These are phyloP conservation scores for Ophion costatus DNA, from an alignment of 2,888 invertebrate species.

Conservation along the genomic window DNA sequence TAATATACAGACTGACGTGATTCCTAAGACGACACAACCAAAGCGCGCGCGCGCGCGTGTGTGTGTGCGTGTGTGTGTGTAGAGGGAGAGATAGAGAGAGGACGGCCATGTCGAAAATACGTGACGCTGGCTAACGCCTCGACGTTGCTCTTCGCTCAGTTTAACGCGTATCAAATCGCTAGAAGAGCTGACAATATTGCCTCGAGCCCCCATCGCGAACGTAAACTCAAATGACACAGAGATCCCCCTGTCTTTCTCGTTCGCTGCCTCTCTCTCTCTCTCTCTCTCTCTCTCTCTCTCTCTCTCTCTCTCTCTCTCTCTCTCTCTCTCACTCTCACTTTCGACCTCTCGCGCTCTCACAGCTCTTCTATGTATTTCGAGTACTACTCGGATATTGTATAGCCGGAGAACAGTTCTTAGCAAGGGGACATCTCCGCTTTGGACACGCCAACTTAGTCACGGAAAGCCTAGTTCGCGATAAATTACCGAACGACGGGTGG, in stretches of 20 bases:
- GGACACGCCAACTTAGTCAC: conserved; percentile 80
- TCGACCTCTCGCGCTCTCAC: conserved; percentile 29
- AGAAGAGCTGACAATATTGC: conserved; percentile 79
- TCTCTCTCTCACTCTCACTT: conserved; percentile 36
- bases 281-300: conserved; percentile 24
- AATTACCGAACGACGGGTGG: conserved; percentile 73
- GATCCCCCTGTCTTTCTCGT: conserved; percentile 45
- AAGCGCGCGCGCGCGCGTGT: too few species aligned
- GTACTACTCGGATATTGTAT: conserved; percentile 77
- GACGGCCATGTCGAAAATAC: neutral
- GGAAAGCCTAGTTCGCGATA: conserved; percentile 76
- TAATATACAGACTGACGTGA: too few species aligned
- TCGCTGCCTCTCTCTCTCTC: conserved; percentile 33
- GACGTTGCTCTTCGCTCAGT: conserved; percentile 64
- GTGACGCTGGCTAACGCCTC: conserved; percentile 12
- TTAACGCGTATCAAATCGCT: conserved; percentile 81
- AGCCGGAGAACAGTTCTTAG: conserved; percentile 71
- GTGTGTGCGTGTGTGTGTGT: too few species aligned
- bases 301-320: neutral
- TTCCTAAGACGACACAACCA: too few species aligned
- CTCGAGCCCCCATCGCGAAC: conserved; percentile 73
- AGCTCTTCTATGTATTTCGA: conserved; percentile 41
- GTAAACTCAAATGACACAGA: conserved; percentile 77
- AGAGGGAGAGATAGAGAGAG: neutral
- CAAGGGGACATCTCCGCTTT: conserved; percentile 71